phyloP scores from a whole-genome alignment of 2,113 vertebrate genomes.

The Plotosus lineatus region DNA sequence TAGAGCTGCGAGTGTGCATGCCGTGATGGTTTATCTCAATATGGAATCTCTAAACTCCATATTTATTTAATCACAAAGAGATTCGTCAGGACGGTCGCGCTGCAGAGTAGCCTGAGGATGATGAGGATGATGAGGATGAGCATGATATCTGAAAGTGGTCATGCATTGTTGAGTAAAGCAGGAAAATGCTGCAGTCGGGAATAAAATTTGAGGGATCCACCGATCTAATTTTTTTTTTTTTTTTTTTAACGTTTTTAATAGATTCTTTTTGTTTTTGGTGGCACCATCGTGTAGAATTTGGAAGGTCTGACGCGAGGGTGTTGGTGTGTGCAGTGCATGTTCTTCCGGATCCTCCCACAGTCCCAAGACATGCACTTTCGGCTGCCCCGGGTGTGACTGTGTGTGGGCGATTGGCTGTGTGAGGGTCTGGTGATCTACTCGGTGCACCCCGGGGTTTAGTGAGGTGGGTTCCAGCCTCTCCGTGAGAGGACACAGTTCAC shows the following conservation, averaged over 20 bases:
- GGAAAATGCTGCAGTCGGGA: not conserved
- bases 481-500: too few species aligned
- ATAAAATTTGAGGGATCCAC: not conserved
- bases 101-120: not conserved
- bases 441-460: too few species aligned
- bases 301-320: too few species aligned
- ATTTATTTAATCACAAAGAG: not conserved
- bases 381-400: too few species aligned
- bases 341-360: too few species aligned
- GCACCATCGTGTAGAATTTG: too few species aligned
- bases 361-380: too few species aligned
- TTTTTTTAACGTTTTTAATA: too few species aligned
- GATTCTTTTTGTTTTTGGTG: not conserved
- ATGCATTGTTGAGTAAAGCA: not conserved
- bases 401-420: too few species aligned
- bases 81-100: not conserved
- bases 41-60: not conserved
- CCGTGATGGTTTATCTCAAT: not conserved
- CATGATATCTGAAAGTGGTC: not conserved
- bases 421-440: too few species aligned
- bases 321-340: too few species aligned
- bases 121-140: not conserved
- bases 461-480: too few species aligned
- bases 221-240: not conserved
- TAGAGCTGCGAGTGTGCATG: not conserved